Conservation (phyloP, 2,888 invertebrate species). For the Morinoia aosen region DNA sequence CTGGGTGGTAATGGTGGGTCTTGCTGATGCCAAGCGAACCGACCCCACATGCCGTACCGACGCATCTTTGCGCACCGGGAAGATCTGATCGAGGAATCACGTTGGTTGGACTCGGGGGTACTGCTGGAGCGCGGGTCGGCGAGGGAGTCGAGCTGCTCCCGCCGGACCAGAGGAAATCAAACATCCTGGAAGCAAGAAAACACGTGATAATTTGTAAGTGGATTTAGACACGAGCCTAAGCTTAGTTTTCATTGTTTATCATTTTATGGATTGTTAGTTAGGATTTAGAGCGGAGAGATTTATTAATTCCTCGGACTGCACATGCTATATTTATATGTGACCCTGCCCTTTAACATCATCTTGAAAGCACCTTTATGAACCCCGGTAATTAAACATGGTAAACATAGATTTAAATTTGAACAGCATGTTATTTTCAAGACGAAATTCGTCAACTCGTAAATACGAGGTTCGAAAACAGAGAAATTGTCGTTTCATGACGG, state of each 20-base stretch:
- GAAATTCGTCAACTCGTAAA: no score
- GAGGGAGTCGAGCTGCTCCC: not conserved
- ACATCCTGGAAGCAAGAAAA: conserved; percentile 20
- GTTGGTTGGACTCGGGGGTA: not conserved
- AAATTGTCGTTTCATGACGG: no score
- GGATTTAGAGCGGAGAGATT: not conserved
- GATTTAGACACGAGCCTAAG: not conserved
- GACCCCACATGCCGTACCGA: not conserved
- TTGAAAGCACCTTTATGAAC: no score
- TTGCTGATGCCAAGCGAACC: not conserved
- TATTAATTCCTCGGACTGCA: no score
- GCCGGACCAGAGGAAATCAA: not conserved
- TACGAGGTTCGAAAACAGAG: no score
- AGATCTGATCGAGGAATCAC: not conserved
- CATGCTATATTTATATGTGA: no score
- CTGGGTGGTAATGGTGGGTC: not conserved
- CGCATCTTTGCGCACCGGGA: not conserved
- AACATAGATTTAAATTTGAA: no score
- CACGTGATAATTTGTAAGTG: not conserved
- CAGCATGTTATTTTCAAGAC: no score
- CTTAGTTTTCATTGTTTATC: not conserved
- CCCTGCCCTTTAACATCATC: no score
- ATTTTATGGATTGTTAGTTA: not conserved
- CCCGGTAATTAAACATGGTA: no score
- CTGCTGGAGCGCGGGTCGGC: not conserved